Evolutionary conservation across 2,113 vertebrate genomes (phyloP).

Genomic region (Rhegmatorhina hoffmannsi): DNA sequence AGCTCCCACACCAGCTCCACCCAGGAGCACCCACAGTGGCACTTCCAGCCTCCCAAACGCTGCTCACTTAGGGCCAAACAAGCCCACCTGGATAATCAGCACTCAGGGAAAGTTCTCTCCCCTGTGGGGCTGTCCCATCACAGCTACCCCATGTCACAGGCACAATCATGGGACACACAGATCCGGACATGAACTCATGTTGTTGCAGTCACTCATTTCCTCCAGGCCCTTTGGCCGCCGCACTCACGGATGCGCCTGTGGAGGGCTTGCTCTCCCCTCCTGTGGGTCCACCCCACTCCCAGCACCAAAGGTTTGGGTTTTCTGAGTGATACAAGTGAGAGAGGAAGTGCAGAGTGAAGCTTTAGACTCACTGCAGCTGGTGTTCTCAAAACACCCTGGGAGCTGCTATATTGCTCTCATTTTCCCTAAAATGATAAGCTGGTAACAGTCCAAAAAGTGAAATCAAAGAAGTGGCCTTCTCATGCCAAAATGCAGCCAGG

Average conservation of each 20-base stretch:
- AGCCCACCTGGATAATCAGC: not conserved
- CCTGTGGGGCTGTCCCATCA: not conserved
- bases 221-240: rapidly evolving
- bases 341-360: not conserved
- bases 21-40: not conserved
- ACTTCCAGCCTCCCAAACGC: not conserved
- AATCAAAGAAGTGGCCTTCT: not conserved
- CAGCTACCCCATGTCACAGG: rapidly evolving
- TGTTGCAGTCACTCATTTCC: slow-evolving; percentile 27
- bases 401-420: not conserved
- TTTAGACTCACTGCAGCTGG: not conserved
- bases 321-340: rapidly evolving
- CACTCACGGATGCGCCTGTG: rapidly evolving
- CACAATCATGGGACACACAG: not conserved
- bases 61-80: rapidly evolving
- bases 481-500: not conserved
- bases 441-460: not conserved
- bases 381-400: not conserved
- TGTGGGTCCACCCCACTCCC: not conserved
- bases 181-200: slow-evolving; percentile 47
- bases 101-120: not conserved
- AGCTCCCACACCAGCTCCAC: not conserved
- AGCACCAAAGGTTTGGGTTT: not conserved
- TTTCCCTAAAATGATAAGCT: not conserved
- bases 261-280: not conserved